Percentiles rank a stretch among this genome's conserved stretches.
phyloP scores from a whole-genome alignment of 2,888 invertebrate genomes.

The Sceliomorpha sp. region DNA sequence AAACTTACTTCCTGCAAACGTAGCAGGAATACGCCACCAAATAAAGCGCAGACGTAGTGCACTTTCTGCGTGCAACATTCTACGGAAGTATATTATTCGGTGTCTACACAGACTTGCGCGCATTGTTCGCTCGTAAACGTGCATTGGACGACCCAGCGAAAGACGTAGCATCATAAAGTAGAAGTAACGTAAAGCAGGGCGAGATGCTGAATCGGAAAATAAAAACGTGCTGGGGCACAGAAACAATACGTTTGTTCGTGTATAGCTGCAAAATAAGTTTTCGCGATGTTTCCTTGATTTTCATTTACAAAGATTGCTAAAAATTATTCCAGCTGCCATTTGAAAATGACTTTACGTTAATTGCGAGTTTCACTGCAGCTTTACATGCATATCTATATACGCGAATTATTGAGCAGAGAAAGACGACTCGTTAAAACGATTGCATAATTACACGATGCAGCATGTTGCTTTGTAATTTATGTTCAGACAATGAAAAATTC shows the following conservation, averaged over 20 bases:
- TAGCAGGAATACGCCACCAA: conserved; percentile 42
- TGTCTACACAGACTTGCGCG: conserved; percentile 42
- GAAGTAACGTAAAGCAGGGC: conserved; percentile 27
- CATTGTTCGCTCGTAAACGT: conserved; percentile 51
- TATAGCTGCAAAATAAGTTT: conserved; percentile 6
- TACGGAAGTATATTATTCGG: conserved; percentile 53
- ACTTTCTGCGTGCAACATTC: conserved; percentile 41
- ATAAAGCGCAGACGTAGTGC: conserved; percentile 48
- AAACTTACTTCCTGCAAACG: conserved; percentile 53
- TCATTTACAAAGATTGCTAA: too few species aligned
- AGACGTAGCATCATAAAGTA: conserved; percentile 44
- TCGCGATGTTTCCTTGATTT: too few species aligned
- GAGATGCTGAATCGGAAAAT: conserved; percentile 36
- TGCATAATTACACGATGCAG: conserved; percentile 11
- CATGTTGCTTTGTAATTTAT: conserved; percentile 23
- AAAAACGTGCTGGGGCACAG: conserved; percentile 31
- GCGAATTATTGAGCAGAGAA: neutral
- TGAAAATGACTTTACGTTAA: too few species aligned
- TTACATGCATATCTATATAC: too few species aligned
- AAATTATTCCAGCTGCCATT: too few species aligned
- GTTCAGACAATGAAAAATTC: conserved; percentile 25
- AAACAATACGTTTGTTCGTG: conserved; percentile 35
- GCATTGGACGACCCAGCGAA: conserved; percentile 45
- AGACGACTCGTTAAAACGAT: conserved; percentile 12
- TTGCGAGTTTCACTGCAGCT: too few species aligned